Evolutionary conservation across 2,888 invertebrate genomes (phyloP).

Genomic region (Sminthurides aquaticus): DNA sequence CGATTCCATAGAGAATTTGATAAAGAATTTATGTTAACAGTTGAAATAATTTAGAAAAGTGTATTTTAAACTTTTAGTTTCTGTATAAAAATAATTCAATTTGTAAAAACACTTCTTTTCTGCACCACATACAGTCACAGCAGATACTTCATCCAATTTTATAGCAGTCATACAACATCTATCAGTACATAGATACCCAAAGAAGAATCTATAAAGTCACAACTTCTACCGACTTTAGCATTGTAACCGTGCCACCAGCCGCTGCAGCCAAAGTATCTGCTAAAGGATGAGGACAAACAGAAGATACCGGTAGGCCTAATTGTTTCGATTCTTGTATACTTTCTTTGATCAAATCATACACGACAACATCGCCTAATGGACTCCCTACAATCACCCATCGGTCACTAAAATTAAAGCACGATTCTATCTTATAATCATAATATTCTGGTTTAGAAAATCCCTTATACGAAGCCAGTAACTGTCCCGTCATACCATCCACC

Average conservation of each 20-base stretch:
- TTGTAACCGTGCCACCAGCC: slow-evolving; percentile 59
- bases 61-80: too few species aligned
- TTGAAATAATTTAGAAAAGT: too few species aligned
- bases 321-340: slow-evolving; percentile 51
- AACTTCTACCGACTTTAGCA: not conserved
- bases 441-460: slow-evolving; percentile 57
- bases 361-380: slow-evolving; percentile 72
- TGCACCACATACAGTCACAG: too few species aligned
- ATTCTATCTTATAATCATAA: slow-evolving; percentile 41
- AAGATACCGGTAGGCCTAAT: slow-evolving; percentile 59
- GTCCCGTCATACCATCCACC: slow-evolving; percentile 79
- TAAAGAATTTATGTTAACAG: too few species aligned
- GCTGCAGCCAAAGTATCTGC: slow-evolving; percentile 65
- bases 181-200: too few species aligned
- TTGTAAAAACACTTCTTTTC: not conserved
- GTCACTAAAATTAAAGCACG: slow-evolving; percentile 61
- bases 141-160: too few species aligned
- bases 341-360: slow-evolving; percentile 82
- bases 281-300: slow-evolving; percentile 72
- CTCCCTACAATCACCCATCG: slow-evolving; percentile 84
- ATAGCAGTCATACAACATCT: too few species aligned
- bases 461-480: slow-evolving; percentile 65
- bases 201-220: too few species aligned
- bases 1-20: too few species aligned
- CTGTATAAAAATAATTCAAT: slow-evolving; percentile 2